Evolutionary conservation across 1,140 invertebrate genomes (phyloP).

Genomic region (Saccostrea cuccullata): DNA sequence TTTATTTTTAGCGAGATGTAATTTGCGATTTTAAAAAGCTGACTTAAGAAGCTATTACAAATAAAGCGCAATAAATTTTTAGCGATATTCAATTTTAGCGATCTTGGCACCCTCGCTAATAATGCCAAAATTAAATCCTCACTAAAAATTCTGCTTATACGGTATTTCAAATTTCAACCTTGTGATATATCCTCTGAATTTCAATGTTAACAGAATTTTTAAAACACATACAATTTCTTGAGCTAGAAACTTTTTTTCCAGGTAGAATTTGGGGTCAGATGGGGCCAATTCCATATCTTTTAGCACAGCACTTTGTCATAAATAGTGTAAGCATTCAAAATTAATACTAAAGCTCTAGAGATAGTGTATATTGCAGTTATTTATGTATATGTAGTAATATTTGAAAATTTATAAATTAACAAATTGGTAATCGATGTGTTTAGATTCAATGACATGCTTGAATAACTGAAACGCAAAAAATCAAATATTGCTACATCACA

Average conservation of each 20-base stretch:
- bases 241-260: neutral
- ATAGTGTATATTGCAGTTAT: neutral
- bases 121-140: too few relatives aligned
- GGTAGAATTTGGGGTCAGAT: neutral
- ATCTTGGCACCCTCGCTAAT: too few relatives aligned
- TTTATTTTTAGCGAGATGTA: too few relatives aligned
- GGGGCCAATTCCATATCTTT: neutral
- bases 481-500: neutral
- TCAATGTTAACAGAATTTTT: too few relatives aligned
- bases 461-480: neutral
- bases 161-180: too few relatives aligned
- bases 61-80: too few relatives aligned
- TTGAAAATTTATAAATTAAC: neutral
- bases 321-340: neutral
- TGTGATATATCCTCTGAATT: too few relatives aligned
- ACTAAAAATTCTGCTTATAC: too few relatives aligned
- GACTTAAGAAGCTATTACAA: too few relatives aligned
- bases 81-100: too few relatives aligned
- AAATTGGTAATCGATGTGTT: neutral
- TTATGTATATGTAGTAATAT: conserved; percentile 16
- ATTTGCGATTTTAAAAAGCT: too few relatives aligned
- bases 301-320: conserved; percentile 1
- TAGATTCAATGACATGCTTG: neutral
- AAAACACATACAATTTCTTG: neutral
- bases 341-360: neutral